Percentiles rank a stretch among this genome's conserved stretches.
Evolutionary conservation across 2,797 vertebrate genomes (phyloP).

Genomic region (Platalea minor): DNA sequence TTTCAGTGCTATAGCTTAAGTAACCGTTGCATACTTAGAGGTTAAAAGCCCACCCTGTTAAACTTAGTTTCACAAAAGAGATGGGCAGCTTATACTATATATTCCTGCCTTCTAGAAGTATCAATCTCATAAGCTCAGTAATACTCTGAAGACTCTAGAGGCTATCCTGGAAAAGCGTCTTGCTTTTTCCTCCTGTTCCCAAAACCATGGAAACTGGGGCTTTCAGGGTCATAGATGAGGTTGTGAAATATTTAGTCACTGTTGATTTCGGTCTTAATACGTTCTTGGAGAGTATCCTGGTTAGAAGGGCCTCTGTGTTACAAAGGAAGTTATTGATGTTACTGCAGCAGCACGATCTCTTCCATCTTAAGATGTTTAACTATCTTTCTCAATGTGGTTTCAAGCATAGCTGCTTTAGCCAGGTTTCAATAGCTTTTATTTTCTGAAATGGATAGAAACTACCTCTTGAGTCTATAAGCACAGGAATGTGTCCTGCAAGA

Average conservation of each 20-base stretch:
- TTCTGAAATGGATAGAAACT: neutral
- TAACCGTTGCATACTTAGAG: neutral
- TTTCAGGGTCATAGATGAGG: neutral
- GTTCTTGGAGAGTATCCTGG: neutral
- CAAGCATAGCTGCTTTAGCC: neutral
- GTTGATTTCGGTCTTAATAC: neutral
- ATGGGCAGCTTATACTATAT: neutral
- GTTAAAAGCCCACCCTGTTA: neutral
- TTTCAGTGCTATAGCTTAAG: neutral
- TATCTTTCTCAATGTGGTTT: neutral
- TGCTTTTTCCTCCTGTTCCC: neutral
- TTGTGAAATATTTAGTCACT: neutral
- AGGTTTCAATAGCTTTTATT: neutral
- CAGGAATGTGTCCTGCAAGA: neutral
- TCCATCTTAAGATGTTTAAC: neutral
- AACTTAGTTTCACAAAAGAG: neutral
- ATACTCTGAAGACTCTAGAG: neutral
- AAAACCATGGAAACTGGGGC: neutral
- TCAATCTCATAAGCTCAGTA: neutral
- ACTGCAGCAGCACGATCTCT: neutral
- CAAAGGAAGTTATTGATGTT: neutral
- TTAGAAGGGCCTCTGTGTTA: neutral
- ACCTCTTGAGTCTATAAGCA: neutral
- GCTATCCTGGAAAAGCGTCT: neutral
- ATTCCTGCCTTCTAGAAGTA: neutral